A percentile compares a stretch with the other conserved stretches of the same genome.
Evolutionary conservation across 1,140 invertebrate species (phyloP).

Genomic region (Leptinotarsa texana): DNA sequence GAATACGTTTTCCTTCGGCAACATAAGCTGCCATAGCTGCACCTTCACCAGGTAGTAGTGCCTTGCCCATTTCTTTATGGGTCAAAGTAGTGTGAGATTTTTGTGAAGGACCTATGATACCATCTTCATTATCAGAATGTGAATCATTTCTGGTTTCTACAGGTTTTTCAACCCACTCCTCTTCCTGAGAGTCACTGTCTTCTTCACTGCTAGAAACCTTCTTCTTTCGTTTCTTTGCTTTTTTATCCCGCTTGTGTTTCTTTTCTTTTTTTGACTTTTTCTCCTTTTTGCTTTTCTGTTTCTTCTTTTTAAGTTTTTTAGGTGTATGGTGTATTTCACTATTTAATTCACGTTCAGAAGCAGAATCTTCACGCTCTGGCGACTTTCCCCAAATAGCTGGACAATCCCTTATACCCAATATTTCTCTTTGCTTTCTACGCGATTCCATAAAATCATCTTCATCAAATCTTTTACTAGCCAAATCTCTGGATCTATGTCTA

Average conservation of each 20-base stretch:
- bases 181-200: slow-evolving; percentile 54
- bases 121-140: slow-evolving; percentile 60
- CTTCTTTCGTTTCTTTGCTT: slow-evolving; percentile 54
- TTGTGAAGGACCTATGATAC: slow-evolving; percentile 69
- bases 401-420: slow-evolving; percentile 71
- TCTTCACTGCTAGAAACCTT: slow-evolving; percentile 51
- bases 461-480: slow-evolving; percentile 29
- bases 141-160: slow-evolving; percentile 45
- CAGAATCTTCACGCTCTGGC: slow-evolving; percentile 62
- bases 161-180: slow-evolving; percentile 74
- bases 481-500: slow-evolving; percentile 24
- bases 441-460: slow-evolving; percentile 66
- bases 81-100: slow-evolving; percentile 74
- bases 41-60: slow-evolving; percentile 91
- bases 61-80: slow-evolving; percentile 84
- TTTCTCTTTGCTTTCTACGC: slow-evolving; percentile 70
- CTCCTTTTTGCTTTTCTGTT: slow-evolving; percentile 59
- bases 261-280: slow-evolving; percentile 57
- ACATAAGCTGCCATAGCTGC: slow-evolving; percentile 98
- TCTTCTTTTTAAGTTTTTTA: slow-evolving; percentile 51
- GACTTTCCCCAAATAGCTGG: slow-evolving; percentile 74
- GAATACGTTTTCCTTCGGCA: slow-evolving; percentile 97
- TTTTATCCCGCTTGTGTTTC: slow-evolving; percentile 56
- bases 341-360: slow-evolving; percentile 20
- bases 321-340: slow-evolving; percentile 53